Conservation (phyloP, 2,797 vertebrate genomes). For the Decapterus maruadsi region DNA sequence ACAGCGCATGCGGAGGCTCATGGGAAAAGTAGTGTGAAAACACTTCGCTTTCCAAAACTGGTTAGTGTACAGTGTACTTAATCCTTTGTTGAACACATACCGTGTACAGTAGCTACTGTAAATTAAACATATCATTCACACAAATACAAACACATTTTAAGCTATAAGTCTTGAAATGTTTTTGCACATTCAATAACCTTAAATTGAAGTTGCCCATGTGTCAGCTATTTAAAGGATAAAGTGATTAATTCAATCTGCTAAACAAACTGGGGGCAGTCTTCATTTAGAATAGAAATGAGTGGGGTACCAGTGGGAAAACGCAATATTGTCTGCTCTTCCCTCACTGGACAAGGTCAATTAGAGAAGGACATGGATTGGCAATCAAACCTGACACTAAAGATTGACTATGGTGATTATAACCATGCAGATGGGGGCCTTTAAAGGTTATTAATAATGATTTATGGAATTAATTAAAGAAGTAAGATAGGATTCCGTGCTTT, state of each 20-base stretch:
- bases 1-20: no score
- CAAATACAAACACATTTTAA: slow-evolving; percentile 28
- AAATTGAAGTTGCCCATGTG: slow-evolving; percentile 55
- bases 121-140: slow-evolving; percentile 45
- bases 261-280: slow-evolving; percentile 83
- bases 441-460: slow-evolving; percentile 91
- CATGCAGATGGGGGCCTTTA: slow-evolving; percentile 86
- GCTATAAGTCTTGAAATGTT: slow-evolving; percentile 31
- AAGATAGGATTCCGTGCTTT: slow-evolving; percentile 80
- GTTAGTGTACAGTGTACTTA: neutral
- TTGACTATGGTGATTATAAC: slow-evolving; percentile 88
- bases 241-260: slow-evolving; percentile 81
- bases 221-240: slow-evolving; percentile 73
- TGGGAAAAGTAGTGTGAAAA: no score
- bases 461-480: slow-evolving; percentile 88
- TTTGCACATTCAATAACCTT: slow-evolving; percentile 66
- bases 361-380: slow-evolving; percentile 87
- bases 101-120: neutral
- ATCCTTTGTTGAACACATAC: neutral
- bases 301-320: slow-evolving; percentile 75
- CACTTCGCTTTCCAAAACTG: neutral
- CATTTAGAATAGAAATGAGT: slow-evolving; percentile 81
- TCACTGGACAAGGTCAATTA: slow-evolving; percentile 88
- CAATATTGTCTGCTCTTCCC: slow-evolving; percentile 83
- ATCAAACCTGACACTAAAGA: slow-evolving; percentile 89